Evolutionary conservation across 2,797 vertebrate genomes (phyloP).

Genomic region (Sparidentex hasta): DNA sequence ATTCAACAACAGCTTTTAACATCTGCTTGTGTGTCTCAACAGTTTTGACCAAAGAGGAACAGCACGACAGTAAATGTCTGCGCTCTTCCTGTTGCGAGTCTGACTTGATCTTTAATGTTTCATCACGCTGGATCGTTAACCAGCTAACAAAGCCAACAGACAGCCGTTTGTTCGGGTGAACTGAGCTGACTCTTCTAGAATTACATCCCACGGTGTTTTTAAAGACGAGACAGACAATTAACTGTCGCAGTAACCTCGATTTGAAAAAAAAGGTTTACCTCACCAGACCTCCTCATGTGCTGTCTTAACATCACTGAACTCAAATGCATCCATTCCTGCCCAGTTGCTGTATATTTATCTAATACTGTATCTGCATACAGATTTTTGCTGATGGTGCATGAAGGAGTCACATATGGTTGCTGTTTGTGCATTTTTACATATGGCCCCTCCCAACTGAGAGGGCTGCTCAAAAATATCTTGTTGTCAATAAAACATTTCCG

Average conservation of each 20-base stretch:
- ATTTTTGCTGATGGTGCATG: no score
- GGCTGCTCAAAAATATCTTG: no score
- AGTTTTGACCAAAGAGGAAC: neutral
- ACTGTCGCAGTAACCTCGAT: constrained; percentile 11
- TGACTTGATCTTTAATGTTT: neutral
- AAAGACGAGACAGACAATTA: constrained; percentile 18
- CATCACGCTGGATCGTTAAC: neutral
- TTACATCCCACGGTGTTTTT: constrained; percentile 16
- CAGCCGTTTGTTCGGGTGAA: constrained; percentile 16
- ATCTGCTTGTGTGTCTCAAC: constrained; percentile 19
- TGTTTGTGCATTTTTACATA: no score
- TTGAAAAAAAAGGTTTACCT: constrained; percentile 10
- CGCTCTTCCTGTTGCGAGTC: neutral
- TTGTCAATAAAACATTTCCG: no score
- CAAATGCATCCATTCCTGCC: neutral
- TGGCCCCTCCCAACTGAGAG: no score
- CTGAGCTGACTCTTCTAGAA: constrained; percentile 17
- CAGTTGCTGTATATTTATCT: neutral
- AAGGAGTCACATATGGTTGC: no score
- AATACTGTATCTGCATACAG: no score
- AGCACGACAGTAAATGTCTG: neutral
- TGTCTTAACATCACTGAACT: neutral
- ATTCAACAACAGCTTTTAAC: constrained; percentile 20
- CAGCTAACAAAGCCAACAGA: neutral
- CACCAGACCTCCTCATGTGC: neutral